A percentile compares a stretch with the other conserved stretches of the same genome.
phyloP scores from a whole-genome alignment of 2,113 vertebrate genomes.

The Oenanthe oenanthe region DNA sequence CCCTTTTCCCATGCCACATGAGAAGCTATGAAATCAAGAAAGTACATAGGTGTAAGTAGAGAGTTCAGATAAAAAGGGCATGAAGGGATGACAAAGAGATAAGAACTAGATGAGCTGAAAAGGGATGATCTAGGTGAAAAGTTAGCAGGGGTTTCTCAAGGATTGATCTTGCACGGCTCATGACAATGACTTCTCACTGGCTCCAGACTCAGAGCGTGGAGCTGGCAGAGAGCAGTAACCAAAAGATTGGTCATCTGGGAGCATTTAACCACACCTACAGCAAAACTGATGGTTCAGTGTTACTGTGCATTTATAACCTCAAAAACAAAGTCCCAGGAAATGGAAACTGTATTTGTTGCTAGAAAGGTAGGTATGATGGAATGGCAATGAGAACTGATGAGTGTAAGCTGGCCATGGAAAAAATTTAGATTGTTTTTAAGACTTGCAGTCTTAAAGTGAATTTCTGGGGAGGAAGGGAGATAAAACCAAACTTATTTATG shows the following conservation, averaged over 20 bases:
- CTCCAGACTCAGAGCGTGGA: not conserved
- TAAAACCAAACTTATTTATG: not conserved
- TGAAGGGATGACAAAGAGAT: not conserved
- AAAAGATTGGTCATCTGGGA: not conserved
- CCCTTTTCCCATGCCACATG: not conserved
- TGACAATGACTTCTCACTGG: not conserved
- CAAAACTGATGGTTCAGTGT: not conserved
- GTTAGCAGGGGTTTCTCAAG: not conserved
- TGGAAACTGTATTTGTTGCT: not conserved
- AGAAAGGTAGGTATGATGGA: not conserved
- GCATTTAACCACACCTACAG: not conserved
- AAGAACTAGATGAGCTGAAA: not conserved
- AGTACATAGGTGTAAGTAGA: not conserved
- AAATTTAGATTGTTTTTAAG: not conserved
- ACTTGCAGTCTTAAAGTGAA: not conserved
- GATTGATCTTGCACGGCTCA: not conserved
- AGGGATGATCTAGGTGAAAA: not conserved
- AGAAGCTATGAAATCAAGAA: not conserved
- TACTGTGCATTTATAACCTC: not conserved
- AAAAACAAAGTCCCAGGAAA: not conserved
- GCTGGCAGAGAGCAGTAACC: not conserved
- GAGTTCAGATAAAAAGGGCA: not conserved
- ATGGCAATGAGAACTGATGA: not conserved
- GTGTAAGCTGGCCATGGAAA: not conserved
- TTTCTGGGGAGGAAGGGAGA: not conserved